phyloP scores from a whole-genome alignment of 2,797 vertebrate genomes.

The Sebastes iracundus region DNA sequence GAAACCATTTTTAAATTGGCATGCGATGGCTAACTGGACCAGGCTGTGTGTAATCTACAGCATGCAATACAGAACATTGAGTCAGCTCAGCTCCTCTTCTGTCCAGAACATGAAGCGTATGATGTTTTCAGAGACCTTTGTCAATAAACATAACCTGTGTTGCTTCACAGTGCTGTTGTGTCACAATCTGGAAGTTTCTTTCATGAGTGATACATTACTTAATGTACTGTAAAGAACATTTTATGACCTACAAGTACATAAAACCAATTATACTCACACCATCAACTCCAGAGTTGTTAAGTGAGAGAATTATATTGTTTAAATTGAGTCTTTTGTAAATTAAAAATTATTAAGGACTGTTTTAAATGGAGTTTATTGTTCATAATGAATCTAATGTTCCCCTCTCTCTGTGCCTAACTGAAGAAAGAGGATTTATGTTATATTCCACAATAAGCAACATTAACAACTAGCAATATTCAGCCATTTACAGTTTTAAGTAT shows the following conservation, averaged over 20 bases:
- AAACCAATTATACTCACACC: slow-evolving; percentile 28
- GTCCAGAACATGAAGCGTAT: not conserved
- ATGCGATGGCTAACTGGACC: not conserved
- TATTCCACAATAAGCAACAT: slow-evolving; percentile 75
- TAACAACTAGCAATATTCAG: slow-evolving; percentile 20
- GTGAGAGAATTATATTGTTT: not conserved
- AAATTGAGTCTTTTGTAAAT: slow-evolving; percentile 51
- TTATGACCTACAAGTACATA: slow-evolving; percentile 32
- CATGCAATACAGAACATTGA: not conserved
- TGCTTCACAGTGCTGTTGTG: not conserved
- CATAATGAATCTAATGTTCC: not conserved
- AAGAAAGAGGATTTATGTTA: slow-evolving; percentile 14
- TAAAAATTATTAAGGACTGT: slow-evolving; percentile 82
- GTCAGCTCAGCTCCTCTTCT: not conserved
- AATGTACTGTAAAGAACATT: slow-evolving; percentile 27
- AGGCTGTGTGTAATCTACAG: not conserved
- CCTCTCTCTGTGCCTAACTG: not conserved
- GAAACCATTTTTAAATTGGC: not conserved
- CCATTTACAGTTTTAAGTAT: slow-evolving; percentile 32
- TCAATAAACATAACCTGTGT: not conserved
- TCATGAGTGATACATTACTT: slow-evolving; percentile 5
- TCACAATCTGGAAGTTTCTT: not conserved
- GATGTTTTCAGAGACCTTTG: not conserved
- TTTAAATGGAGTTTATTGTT: slow-evolving; percentile 12
- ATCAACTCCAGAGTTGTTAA: slow-evolving; percentile 10